Evolutionary conservation across 2,888 invertebrate genomes (phyloP).

Genomic region (Agrochola lychnidis): DNA sequence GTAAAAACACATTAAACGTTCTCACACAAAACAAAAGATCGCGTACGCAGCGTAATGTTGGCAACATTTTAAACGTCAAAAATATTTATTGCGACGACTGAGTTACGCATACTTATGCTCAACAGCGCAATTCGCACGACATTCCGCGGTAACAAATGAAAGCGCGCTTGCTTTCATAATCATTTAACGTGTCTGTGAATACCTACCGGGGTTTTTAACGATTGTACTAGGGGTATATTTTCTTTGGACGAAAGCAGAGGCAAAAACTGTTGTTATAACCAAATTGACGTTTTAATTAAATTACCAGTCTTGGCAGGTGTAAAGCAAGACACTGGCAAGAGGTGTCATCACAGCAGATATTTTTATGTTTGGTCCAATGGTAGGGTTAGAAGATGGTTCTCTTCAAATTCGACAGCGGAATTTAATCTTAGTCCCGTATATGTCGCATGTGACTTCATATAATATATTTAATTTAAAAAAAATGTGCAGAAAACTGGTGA

Average conservation of each 20-base stretch:
- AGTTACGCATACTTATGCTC: slow-evolving; percentile 66
- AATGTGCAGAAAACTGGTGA: too few species aligned
- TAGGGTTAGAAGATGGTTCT: neutral
- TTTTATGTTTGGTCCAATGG: neutral
- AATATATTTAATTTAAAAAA: neutral
- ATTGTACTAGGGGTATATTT: slow-evolving; percentile 25
- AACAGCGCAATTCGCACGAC: slow-evolving; percentile 67
- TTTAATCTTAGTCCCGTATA: too few species aligned
- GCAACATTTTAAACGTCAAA: slow-evolving; percentile 58
- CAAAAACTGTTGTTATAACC: neutral
- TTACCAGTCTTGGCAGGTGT: neutral
- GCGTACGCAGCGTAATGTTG: slow-evolving; percentile 37
- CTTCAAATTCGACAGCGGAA: neutral
- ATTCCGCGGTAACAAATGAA: slow-evolving; percentile 70
- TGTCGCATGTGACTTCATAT: too few species aligned
- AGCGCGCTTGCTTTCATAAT: slow-evolving; percentile 69
- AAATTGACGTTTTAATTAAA: neutral
- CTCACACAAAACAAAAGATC: slow-evolving; percentile 50
- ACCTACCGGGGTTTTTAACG: slow-evolving; percentile 36
- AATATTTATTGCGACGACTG: slow-evolving; percentile 70
- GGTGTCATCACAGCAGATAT: neutral
- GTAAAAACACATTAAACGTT: slow-evolving; percentile 13
- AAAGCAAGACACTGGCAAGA: too few species aligned
- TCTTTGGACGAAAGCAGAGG: neutral
- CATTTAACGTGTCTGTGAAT: slow-evolving; percentile 65